phyloP scores from a whole-genome alignment of 2,113 vertebrate species.

The Neodontobutis hainanensis region DNA sequence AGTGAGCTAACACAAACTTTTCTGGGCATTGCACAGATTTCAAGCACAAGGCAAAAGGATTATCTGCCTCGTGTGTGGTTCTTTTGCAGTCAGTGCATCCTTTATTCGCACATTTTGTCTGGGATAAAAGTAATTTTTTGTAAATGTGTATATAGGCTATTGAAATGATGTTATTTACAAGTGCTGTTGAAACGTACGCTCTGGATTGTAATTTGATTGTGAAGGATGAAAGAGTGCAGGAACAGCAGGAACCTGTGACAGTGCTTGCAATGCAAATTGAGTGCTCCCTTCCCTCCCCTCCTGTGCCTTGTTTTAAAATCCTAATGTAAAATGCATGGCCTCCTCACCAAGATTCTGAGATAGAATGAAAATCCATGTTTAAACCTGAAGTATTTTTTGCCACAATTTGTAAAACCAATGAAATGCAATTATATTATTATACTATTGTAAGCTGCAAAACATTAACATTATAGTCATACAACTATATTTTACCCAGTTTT shows the following conservation, averaged over 20 bases:
- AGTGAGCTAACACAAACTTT: conserved; percentile 41
- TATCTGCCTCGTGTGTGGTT: conserved; percentile 53
- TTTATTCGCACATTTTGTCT: conserved; percentile 55
- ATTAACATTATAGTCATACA: conserved; percentile 32
- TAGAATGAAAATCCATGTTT: conserved; percentile 52
- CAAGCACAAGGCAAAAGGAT: conserved; percentile 38
- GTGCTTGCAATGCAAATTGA: conserved; percentile 76
- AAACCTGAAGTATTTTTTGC: conserved; percentile 49
- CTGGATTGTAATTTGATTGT: conserved; percentile 55
- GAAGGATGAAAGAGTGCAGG: conserved; percentile 55
- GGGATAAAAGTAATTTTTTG: conserved; percentile 61
- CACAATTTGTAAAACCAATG: conserved; percentile 51
- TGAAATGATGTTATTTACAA: conserved; percentile 53
- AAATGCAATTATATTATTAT: conserved; percentile 36
- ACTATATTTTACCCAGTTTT: conserved; percentile 54
- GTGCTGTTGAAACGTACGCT: conserved; percentile 58
- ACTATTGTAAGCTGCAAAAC: conserved; percentile 37
- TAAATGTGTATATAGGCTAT: conserved; percentile 71
- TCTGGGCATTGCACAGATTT: conserved; percentile 49
- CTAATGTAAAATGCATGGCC: conserved; percentile 79
- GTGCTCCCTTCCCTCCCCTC: conserved; percentile 67
- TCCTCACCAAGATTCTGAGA: conserved; percentile 57
- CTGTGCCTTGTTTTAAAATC: conserved; percentile 81
- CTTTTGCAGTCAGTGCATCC: conserved; percentile 50
- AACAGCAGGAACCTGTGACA: conserved; percentile 58